Conservation (phyloP, 2,113 vertebrate genomes). For the Gallinago jamesoni region DNA sequence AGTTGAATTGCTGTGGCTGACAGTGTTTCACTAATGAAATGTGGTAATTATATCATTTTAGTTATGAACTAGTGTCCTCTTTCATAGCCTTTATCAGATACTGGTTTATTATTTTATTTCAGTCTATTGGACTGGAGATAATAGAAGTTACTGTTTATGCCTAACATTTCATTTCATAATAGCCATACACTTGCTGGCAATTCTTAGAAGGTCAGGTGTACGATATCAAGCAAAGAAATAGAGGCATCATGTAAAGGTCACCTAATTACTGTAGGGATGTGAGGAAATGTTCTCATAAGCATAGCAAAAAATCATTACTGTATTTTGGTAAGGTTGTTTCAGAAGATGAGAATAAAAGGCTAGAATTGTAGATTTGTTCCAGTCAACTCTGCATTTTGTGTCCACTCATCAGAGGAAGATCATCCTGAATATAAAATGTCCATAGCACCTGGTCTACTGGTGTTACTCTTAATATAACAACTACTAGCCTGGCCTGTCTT, state of each 20-base stretch:
- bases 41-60: not conserved
- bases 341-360: not conserved
- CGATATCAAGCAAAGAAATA: not conserved
- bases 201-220: not conserved
- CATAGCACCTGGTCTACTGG: not conserved
- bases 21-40: not conserved
- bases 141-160: not conserved
- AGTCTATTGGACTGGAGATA: not conserved
- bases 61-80: not conserved
- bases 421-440: not conserved
- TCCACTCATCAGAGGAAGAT: not conserved
- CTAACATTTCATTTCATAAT: not conserved
- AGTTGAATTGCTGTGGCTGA: not conserved
- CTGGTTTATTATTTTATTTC: not conserved
- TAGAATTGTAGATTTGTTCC: not conserved
- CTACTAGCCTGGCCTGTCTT: not conserved
- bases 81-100: not conserved
- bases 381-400: not conserved
- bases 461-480: not conserved
- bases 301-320: not conserved
- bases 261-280: not conserved
- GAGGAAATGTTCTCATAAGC: not conserved
- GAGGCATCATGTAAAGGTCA: not conserved
- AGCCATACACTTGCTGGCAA: not conserved
- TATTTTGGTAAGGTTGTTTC: not conserved